phyloP scores from a whole-genome alignment of 2,888 invertebrate species.

The Caenorhabditis imperialis region DNA sequence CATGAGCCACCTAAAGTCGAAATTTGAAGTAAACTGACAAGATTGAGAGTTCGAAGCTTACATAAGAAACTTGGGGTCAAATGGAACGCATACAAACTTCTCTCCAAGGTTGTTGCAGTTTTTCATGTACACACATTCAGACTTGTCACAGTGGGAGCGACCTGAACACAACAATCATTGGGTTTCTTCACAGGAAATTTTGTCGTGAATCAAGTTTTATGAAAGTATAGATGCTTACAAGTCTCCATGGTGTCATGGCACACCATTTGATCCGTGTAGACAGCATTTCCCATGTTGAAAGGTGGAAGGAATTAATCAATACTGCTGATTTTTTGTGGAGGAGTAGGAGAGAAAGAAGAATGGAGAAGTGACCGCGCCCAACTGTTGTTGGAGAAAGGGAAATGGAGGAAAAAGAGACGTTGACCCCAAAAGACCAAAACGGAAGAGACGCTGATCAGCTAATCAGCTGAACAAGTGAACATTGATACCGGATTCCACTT shows the following conservation, averaged over 20 bases:
- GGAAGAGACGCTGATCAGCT: no score
- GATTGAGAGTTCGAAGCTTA: constrained; percentile 19
- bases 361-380: constrained; percentile 39
- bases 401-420: constrained; percentile 21
- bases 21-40: not conserved
- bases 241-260: constrained; percentile 72
- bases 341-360: constrained; percentile 1
- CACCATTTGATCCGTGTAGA: constrained; percentile 68
- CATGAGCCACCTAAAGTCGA: constrained; percentile 67
- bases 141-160: constrained; percentile 66
- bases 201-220: no score
- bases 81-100: constrained; percentile 67
- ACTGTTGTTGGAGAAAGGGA: constrained; percentile 27
- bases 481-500: no score
- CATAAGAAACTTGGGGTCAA: constrained; percentile 64
- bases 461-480: no score
- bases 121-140: constrained; percentile 71
- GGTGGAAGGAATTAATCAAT: constrained; percentile 17
- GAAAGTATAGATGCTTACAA: constrained; percentile 60
- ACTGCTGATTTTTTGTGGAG: no score
- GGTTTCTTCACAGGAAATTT: not conserved
- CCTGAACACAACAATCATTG: constrained; percentile 51
- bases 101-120: constrained; percentile 67
- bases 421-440: constrained; percentile 18
- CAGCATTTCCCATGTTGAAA: constrained; percentile 67